Base-by-base conservation (phyloP, 1,140 invertebrate species). In the Mesaphorura yosii region DNA sequence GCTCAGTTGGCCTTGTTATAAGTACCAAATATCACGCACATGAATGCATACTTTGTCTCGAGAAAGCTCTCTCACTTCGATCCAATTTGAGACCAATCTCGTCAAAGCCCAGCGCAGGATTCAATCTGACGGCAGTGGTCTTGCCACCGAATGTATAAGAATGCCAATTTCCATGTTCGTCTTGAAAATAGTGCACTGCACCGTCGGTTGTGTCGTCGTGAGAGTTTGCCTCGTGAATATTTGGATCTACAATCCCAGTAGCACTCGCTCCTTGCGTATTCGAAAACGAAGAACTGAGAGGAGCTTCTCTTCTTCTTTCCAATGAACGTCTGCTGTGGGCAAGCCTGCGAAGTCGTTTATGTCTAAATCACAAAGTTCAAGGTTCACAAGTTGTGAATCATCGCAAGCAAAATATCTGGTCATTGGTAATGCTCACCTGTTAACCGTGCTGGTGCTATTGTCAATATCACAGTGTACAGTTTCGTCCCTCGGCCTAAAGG, bases 81-180 rank as follows among this genome's bases (percentile, higher is more conserved):
- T 34, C 31, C 10, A 34, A 34, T 34, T 34, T 34, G n/a, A 10
- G 31, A 34, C 10, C n/a, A 34, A 34, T 34, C 10, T 34, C 31
- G 10, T 10, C n/a, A n/a, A 34, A n/a, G 10, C n/a, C n/a, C 10
- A 10, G 31, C n/a, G 10, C 10, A 34, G 31, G 10, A 34, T n/a
- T 34, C 10, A 34, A n/a, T 10, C 31, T 34, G 10, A 10, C 31
- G 10, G 31, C 78, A 4, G 70, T 66, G 34, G 79, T 78, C 56
- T 79, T 83, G 60, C 88, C 86, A 62, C 88, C 83, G 67, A 92
- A 90, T 0, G 84, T 86, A 60, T 93, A 93, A 0, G 85, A 84
- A 55, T 76, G 86, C 78, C 78, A 80, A 63, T 77, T 71, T 19
- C 74, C 73, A 46, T 65, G 59, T 62, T 76, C 74, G 61, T 77